phyloP scores from a whole-genome alignment of 2,888 invertebrate genomes.

The Scrobipalpa costella region DNA sequence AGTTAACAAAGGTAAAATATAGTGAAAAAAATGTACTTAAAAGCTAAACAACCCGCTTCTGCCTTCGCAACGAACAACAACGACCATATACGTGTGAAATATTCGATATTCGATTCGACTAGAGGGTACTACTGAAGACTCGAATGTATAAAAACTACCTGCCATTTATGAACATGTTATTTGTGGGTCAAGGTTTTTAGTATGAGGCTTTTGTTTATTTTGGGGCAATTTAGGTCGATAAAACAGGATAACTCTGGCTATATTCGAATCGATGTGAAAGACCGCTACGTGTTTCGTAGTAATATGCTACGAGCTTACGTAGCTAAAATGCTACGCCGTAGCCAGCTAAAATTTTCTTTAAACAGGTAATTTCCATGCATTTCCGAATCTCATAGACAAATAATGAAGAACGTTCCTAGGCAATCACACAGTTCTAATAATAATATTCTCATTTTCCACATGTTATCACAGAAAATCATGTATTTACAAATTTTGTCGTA shows the following conservation, averaged over 20 bases:
- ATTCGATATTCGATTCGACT: slow-evolving; percentile 58
- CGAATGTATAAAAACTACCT: slow-evolving; percentile 49
- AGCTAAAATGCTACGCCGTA: slow-evolving; percentile 18
- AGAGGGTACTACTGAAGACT: slow-evolving; percentile 49
- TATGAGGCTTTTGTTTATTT: neutral
- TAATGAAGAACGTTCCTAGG: slow-evolving; percentile 68
- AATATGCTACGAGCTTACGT: neutral
- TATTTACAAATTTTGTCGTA: slow-evolving; percentile 81
- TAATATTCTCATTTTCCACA: slow-evolving; percentile 72
- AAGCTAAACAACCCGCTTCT: slow-evolving; percentile 64
- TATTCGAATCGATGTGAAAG: too few relatives aligned
- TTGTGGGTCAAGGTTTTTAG: too few relatives aligned
- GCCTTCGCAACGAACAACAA: slow-evolving; percentile 64
- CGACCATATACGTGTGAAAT: slow-evolving; percentile 36
- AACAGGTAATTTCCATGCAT: slow-evolving; percentile 15
- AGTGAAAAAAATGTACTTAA: slow-evolving; percentile 45
- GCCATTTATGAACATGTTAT: neutral
- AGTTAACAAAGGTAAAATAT: slow-evolving; percentile 69
- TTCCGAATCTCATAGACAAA: slow-evolving; percentile 60
- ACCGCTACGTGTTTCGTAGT: neutral
- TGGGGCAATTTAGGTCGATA: slow-evolving; percentile 14
- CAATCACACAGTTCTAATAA: slow-evolving; percentile 80
- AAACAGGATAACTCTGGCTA: too few relatives aligned
- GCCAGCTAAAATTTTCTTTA: neutral
- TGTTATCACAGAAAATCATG: slow-evolving; percentile 83